Conservation (phyloP, 37 sponge, comb jelly and placozoan genomes). For the Oopsacas minuta region DNA sequence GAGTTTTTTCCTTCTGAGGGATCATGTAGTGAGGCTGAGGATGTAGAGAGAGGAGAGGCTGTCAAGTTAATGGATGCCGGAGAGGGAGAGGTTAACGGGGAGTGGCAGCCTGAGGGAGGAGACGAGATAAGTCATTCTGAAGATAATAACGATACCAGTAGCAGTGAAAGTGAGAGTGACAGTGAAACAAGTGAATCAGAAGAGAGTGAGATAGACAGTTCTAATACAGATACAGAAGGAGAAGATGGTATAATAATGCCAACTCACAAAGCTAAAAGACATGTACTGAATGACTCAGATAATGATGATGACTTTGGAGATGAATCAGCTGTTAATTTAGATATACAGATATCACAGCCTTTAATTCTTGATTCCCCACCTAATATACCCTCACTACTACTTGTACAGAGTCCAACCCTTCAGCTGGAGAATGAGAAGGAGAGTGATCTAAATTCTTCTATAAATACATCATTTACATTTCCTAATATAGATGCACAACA, state of each 20-base stretch:
- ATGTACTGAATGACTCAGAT: neutral
- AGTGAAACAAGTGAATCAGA: neutral
- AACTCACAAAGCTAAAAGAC: neutral
- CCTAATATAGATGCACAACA: neutral
- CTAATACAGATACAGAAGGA: neutral
- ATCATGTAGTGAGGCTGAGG: neutral
- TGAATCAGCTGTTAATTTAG: neutral
- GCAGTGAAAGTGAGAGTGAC: slow-evolving; percentile 10
- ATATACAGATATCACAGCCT: neutral
- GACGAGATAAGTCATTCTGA: neutral
- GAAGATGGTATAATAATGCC: neutral
- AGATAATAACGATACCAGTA: neutral
- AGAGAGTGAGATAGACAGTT: neutral
- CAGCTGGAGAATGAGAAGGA: neutral
- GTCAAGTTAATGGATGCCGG: neutral
- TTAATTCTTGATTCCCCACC: neutral
- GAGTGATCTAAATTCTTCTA: neutral
- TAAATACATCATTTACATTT: neutral
- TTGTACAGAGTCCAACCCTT: neutral
- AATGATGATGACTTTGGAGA: neutral
- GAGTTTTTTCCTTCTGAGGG: neutral
- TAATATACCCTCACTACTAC: neutral
- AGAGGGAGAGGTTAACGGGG: neutral
- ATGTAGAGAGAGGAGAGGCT: neutral
- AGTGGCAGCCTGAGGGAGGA: neutral